Percentiles rank a stretch among this genome's conserved stretches.
Evolutionary conservation across 35 echinoderm and acorn worm genomes (phyloP).

Genomic region (Heliocidaris tuberculata): DNA sequence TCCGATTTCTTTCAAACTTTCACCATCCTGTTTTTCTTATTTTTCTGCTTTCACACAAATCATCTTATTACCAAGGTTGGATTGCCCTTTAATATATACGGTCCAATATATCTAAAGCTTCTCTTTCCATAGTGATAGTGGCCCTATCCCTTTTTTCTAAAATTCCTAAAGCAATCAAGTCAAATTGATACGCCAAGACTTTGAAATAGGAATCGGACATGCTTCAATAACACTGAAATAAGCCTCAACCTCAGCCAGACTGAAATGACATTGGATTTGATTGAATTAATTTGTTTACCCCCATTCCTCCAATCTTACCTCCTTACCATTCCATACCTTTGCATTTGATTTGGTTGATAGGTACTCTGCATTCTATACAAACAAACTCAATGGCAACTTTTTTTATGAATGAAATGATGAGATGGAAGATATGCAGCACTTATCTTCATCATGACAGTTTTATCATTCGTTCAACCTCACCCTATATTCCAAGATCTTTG

Average conservation of each 20-base stretch:
- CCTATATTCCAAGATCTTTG: neutral
- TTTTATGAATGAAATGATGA: slow-evolving; percentile 12
- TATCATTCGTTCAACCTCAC: neutral
- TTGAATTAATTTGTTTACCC: slow-evolving; percentile 46
- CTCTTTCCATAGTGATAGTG: too few relatives aligned
- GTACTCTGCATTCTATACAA: neutral
- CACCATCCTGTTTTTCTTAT: too few relatives aligned
- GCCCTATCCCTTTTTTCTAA: neutral
- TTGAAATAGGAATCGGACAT: neutral
- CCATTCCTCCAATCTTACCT: neutral
- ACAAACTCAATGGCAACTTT: neutral
- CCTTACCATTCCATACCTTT: neutral
- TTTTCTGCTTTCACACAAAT: too few relatives aligned
- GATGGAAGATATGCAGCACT: neutral
- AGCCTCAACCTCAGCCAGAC: neutral
- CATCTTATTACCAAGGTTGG: too few relatives aligned
- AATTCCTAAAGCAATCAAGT: neutral
- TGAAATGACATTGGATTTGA: slow-evolving; percentile 5
- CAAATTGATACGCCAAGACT: slow-evolving; percentile 7
- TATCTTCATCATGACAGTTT: neutral
- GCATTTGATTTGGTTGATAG: neutral
- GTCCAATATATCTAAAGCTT: too few relatives aligned
- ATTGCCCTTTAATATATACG: too few relatives aligned
- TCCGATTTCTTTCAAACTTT: too few relatives aligned
- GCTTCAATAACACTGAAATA: slow-evolving; percentile 7